These are phyloP conservation scores for Euwallacea fornicatus DNA, from an alignment of 1,140 invertebrate species.

Conservation along the genomic window DNA sequence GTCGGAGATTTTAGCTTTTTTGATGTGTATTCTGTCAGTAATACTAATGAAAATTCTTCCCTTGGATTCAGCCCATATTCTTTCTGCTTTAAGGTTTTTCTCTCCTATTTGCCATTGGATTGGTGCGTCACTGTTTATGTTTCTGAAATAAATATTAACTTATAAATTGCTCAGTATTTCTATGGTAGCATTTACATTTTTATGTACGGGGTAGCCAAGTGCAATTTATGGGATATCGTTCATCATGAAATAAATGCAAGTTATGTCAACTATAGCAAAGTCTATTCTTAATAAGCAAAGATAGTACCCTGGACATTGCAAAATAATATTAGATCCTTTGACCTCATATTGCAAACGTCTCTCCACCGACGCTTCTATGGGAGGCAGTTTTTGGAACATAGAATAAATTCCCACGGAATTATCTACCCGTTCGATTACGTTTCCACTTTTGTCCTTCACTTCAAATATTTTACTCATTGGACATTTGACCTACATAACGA, in stretches of 20 bases:
- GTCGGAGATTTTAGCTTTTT: slow-evolving; percentile 56
- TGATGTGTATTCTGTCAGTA: slow-evolving; percentile 55
- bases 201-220: neutral
- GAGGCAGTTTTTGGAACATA: slow-evolving; percentile 57
- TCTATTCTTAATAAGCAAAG: neutral
- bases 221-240: too few species aligned
- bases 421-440: slow-evolving; percentile 61
- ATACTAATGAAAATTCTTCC: slow-evolving; percentile 56
- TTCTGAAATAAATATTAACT: slow-evolving; percentile 47
- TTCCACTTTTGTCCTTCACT: slow-evolving; percentile 57
- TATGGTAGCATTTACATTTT: neutral
- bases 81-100: slow-evolving; percentile 52
- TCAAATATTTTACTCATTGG: slow-evolving; percentile 56
- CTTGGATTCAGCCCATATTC: slow-evolving; percentile 51
- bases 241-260: too few species aligned
- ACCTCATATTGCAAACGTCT: slow-evolving; percentile 55
- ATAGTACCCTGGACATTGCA: slow-evolving; percentile 61
- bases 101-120: slow-evolving; percentile 57
- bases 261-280: too few species aligned
- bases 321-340: slow-evolving; percentile 50
- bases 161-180: too few species aligned
- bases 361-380: slow-evolving; percentile 51
- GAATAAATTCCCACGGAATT: slow-evolving; percentile 64
- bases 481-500: slow-evolving; percentile 55
- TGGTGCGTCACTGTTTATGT: slow-evolving; percentile 56